phyloP scores from a whole-genome alignment of 1,140 invertebrate species.

The Penaeus vannamei region DNA sequence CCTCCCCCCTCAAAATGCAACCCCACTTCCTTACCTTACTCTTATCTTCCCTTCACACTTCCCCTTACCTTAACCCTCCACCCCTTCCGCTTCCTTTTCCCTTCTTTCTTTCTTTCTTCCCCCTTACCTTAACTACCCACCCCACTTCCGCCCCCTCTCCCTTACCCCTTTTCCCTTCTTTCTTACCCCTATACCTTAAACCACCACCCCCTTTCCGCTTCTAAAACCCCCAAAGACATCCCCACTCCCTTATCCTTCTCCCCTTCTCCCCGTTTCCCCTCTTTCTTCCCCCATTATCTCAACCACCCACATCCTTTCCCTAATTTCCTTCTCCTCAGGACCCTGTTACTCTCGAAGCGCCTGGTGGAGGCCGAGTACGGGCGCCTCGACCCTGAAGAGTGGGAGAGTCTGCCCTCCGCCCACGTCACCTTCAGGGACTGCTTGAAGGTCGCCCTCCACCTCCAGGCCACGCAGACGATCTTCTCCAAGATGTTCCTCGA shows the following conservation, averaged over 20 bases:
- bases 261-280: too few species aligned
- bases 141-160: neutral
- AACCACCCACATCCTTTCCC: neutral
- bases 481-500: constrained; percentile 48
- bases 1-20: neutral
- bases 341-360: constrained; percentile 35
- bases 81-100: too few species aligned
- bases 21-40: neutral
- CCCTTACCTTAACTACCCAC: neutral
- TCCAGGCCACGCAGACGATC: constrained; percentile 50
- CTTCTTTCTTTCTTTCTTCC: neutral
- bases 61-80: neutral
- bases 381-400: constrained; percentile 44
- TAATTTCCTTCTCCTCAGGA: neutral
- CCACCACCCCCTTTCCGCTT: too few species aligned
- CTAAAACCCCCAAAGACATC: too few species aligned
- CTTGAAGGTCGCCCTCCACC: constrained; percentile 56
- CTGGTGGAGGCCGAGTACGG: constrained; percentile 46
- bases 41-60: neutral
- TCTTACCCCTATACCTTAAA: neutral
- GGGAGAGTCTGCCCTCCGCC: constrained; percentile 39
- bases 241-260: too few species aligned
- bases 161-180: too few species aligned
- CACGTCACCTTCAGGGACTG: constrained; percentile 56
- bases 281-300: neutral